Percentiles rank a stretch among this genome's conserved stretches.
phyloP scores from a whole-genome alignment of 1,140 invertebrate species.

The Bombyx mori region DNA sequence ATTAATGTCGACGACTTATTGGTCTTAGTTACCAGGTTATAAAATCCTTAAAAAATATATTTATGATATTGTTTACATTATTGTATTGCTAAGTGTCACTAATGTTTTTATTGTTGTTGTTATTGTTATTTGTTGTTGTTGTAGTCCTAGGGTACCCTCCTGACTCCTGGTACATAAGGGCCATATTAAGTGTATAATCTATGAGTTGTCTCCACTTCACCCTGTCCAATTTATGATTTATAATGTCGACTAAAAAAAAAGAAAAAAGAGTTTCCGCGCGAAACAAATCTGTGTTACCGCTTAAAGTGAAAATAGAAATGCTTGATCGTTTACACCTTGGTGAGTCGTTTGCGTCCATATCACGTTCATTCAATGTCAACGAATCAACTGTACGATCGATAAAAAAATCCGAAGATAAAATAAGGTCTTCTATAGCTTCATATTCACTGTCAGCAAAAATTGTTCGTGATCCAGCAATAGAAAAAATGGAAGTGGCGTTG shows the following conservation, averaged over 20 bases:
- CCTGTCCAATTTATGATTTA: not conserved
- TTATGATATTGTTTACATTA: too few species aligned
- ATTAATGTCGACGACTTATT: too few species aligned
- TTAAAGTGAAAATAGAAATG: conserved; percentile 18
- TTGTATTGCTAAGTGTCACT: too few species aligned
- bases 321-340: conserved; percentile 27
- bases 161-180: too few species aligned
- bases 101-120: too few species aligned
- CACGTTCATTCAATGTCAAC: conserved; percentile 26
- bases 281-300: conserved; percentile 4
- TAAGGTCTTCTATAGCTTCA: conserved; percentile 22
- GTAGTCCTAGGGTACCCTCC: too few species aligned
- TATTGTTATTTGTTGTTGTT: too few species aligned
- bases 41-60: too few species aligned
- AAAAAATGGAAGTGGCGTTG: conserved; percentile 24
- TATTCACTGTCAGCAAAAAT: conserved; percentile 24
- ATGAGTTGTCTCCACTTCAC: too few species aligned
- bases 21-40: too few species aligned
- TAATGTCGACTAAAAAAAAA: conserved; percentile 2
- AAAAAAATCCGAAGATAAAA: conserved; percentile 22
- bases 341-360: conserved; percentile 29
- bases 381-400: conserved; percentile 26
- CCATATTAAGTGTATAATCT: too few species aligned
- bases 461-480: conserved; percentile 23
- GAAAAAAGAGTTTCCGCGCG: not conserved